These are phyloP conservation scores for Teleiodes luculella DNA, from an alignment of 2,888 invertebrate genomes.

Conservation along the genomic window DNA sequence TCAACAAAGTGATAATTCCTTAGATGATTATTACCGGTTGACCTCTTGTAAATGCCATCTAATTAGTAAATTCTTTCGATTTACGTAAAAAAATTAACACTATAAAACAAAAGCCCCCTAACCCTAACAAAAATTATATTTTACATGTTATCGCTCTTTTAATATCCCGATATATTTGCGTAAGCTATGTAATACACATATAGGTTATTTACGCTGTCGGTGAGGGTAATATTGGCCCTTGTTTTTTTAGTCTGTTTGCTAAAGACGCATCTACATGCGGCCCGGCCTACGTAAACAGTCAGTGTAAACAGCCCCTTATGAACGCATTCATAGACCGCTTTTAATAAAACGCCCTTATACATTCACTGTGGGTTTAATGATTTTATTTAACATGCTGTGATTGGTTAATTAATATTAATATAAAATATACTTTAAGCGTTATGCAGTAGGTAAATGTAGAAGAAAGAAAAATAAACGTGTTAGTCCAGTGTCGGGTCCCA, in stretches of 20 bases:
- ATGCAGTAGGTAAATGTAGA: not conserved
- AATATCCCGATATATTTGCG: constrained; percentile 42
- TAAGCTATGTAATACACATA: constrained; percentile 38
- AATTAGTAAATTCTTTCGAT: not conserved
- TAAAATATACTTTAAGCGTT: too few relatives aligned
- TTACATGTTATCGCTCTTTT: constrained; percentile 31
- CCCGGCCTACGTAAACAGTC: constrained; percentile 67
- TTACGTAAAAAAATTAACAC: not conserved
- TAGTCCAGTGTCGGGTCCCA: not conserved
- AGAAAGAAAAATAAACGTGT: not conserved
- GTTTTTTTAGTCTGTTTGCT: constrained; percentile 76
- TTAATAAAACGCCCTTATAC: constrained; percentile 55
- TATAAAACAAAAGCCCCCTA: not conserved
- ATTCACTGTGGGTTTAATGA: constrained; percentile 47
- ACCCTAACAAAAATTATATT: constrained; percentile 51
- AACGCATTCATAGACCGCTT: constrained; percentile 51
- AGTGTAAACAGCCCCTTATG: constrained; percentile 72
- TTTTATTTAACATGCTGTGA: constrained; percentile 22
- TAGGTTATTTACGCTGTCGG: constrained; percentile 33
- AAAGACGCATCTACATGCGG: constrained; percentile 73
- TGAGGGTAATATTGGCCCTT: constrained; percentile 57
- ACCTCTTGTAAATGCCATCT: too few relatives aligned
- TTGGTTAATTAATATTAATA: too few relatives aligned
- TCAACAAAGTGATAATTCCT: too few relatives aligned
- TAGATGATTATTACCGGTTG: too few relatives aligned